Percentiles rank a stretch among this genome's conserved stretches.
phyloP scores from a whole-genome alignment of 2,113 vertebrate species.

The Australoheros scitulus region DNA sequence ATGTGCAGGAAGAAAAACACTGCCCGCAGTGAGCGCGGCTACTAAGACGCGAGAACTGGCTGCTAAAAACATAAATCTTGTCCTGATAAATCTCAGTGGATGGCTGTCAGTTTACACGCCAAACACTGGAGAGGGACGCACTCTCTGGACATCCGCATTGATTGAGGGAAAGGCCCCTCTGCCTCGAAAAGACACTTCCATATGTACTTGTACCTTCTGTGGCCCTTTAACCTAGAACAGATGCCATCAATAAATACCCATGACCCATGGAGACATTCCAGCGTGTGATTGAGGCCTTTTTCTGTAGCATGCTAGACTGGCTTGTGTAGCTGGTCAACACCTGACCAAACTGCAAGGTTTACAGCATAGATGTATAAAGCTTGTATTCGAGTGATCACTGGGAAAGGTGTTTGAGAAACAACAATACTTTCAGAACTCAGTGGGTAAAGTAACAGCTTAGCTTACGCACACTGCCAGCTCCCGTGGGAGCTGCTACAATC shows the following conservation, averaged over 20 bases:
- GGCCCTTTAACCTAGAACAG: conserved; percentile 89
- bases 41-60: conserved; percentile 53
- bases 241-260: conserved; percentile 89
- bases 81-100: conserved; percentile 83
- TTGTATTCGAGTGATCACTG: conserved; percentile 75
- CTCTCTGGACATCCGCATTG: conserved; percentile 78
- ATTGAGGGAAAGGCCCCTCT: conserved; percentile 82
- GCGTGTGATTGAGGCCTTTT: conserved; percentile 73
- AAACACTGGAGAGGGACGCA: conserved; percentile 63
- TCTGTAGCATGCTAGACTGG: conserved; percentile 38
- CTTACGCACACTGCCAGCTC: conserved; percentile 79
- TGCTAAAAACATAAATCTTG: conserved; percentile 82
- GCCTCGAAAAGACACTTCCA: conserved; percentile 88
- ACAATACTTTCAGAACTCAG: conserved; percentile 89
- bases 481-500: conserved; percentile 85
- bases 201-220: conserved; percentile 81
- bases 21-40: conserved; percentile 72
- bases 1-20: conserved; percentile 84
- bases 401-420: conserved; percentile 76
- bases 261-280: conserved; percentile 83
- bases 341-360: conserved; percentile 89
- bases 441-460: conserved; percentile 86
- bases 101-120: conserved; percentile 80
- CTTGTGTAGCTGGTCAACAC: conserved; percentile 82
- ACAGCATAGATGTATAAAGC: conserved; percentile 77